These are phyloP conservation scores for Chironomus striatipennis DNA, from an alignment of 1,140 invertebrate genomes.

Conservation along the genomic window DNA sequence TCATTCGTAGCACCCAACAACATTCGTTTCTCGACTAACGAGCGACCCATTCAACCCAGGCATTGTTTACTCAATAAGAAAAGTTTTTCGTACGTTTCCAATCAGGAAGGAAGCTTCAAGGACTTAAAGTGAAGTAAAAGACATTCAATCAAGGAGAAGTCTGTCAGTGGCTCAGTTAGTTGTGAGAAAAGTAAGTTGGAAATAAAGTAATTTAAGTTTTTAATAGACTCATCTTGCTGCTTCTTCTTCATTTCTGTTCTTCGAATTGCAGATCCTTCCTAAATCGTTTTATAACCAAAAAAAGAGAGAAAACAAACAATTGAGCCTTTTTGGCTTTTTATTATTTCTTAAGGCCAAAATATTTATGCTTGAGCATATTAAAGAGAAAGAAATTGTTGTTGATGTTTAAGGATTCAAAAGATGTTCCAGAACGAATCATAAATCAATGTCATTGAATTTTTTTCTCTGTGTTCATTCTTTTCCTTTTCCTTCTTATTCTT, in stretches of 20 bases:
- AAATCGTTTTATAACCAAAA: conserved; percentile 14
- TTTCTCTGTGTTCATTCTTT: neutral
- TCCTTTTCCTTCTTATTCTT: neutral
- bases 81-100: no score
- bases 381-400: neutral
- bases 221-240: neutral
- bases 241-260: neutral
- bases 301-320: neutral
- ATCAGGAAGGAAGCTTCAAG: neutral
- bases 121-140: no score
- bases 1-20: no score
- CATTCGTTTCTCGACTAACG: no score
- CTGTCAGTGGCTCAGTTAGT: no score
- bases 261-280: neutral
- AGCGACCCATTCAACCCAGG: no score
- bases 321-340: neutral
- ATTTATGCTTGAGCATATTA: neutral
- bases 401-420: neutral
- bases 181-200: neutral
- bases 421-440: conserved; percentile 12
- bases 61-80: no score
- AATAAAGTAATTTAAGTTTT: conserved; percentile 10
- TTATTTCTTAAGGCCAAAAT: neutral
- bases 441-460: neutral
- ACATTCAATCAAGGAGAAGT: no score